phyloP scores from a whole-genome alignment of 2,888 invertebrate species.

The Aquatica leii region DNA sequence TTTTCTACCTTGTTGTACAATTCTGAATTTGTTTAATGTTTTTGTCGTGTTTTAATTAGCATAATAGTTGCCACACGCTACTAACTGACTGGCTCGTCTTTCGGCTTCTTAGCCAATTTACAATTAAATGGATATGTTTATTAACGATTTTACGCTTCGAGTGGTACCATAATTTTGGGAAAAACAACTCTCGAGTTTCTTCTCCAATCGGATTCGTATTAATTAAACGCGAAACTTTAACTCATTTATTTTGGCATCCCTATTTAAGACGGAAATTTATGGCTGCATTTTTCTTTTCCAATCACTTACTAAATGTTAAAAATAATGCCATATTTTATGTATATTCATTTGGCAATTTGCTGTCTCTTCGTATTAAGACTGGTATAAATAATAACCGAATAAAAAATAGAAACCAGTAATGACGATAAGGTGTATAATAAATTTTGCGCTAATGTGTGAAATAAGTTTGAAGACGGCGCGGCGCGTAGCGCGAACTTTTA shows the following conservation, averaged over 20 bases:
- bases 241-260: not conserved
- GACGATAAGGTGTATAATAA: slow-evolving; percentile 17
- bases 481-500: too few relatives aligned
- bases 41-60: slow-evolving; percentile 29
- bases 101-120: slow-evolving; percentile 19
- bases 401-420: slow-evolving; percentile 23
- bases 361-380: slow-evolving; percentile 30
- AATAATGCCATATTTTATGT: slow-evolving; percentile 19
- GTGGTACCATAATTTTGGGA: slow-evolving; percentile 5
- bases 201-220: too few relatives aligned
- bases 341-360: slow-evolving; percentile 30
- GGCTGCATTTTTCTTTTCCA: not conserved
- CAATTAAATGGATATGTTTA: slow-evolving; percentile 20
- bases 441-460: too few relatives aligned
- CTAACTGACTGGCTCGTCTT: slow-evolving; percentile 15
- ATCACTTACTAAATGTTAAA: slow-evolving; percentile 1
- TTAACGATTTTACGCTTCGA: slow-evolving; percentile 15
- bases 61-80: slow-evolving; percentile 32
- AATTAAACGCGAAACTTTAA: not conserved
- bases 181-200: not conserved
- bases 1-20: slow-evolving; percentile 33
- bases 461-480: too few relatives aligned
- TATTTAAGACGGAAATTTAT: slow-evolving; percentile 1
- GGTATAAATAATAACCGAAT: slow-evolving; percentile 25
- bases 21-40: slow-evolving; percentile 27